Evolutionary conservation across 2,797 vertebrate genomes (phyloP).

Genomic region (Heliangelus exortis): DNA sequence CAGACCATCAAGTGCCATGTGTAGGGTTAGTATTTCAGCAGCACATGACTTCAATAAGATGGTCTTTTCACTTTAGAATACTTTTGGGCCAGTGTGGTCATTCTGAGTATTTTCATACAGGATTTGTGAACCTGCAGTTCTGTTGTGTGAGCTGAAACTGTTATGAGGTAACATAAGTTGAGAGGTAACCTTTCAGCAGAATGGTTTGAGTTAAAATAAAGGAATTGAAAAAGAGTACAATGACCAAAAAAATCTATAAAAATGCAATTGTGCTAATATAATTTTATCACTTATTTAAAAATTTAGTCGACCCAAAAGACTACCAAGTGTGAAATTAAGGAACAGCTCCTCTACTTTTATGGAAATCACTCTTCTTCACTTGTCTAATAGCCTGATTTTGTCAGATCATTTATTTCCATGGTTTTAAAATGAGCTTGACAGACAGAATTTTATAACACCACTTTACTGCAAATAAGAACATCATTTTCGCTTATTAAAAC

Average conservation of each 20-base stretch:
- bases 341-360: conserved; percentile 85
- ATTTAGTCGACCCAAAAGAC: conserved; percentile 89
- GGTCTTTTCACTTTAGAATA: not conserved
- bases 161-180: conserved; percentile 77
- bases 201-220: conserved; percentile 82
- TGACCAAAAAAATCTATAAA: conserved; percentile 87
- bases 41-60: not conserved
- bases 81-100: conserved; percentile 35
- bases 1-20: not conserved
- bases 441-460: conserved; percentile 87
- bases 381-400: conserved; percentile 87
- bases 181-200: conserved; percentile 81
- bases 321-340: conserved; percentile 88
- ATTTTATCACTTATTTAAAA: conserved; percentile 90
- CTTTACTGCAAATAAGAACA: conserved; percentile 88
- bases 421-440: conserved; percentile 87
- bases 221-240: conserved; percentile 85
- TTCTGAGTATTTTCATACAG: conserved; percentile 15
- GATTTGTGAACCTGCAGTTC: conserved; percentile 66
- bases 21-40: not conserved
- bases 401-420: conserved; percentile 88
- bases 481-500: conserved; percentile 87
- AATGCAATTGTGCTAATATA: conserved; percentile 87
- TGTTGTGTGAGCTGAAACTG: conserved; percentile 62
- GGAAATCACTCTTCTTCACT: conserved; percentile 88